phyloP scores from a whole-genome alignment of 2,797 vertebrate species.

The Iguana delicatissima region DNA sequence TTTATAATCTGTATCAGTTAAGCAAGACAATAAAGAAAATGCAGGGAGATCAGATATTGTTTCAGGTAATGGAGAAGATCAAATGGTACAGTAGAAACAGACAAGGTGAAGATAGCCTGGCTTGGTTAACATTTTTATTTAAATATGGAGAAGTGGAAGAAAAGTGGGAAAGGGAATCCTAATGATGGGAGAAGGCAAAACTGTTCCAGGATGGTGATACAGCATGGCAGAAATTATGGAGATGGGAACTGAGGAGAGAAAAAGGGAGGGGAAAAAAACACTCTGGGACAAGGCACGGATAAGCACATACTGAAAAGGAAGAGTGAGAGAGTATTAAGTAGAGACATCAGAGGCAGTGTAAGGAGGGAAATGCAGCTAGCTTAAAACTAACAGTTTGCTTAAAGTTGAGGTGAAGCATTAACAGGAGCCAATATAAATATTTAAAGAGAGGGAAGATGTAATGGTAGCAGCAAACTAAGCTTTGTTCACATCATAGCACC shows the following conservation, averaged over 20 bases:
- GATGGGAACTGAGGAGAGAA: not conserved
- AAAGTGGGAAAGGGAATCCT: not conserved
- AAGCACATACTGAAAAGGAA: not conserved
- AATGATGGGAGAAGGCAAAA: not conserved
- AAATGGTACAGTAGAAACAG: not conserved
- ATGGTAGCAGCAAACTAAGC: not conserved
- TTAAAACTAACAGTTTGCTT: not conserved
- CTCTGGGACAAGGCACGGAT: not conserved
- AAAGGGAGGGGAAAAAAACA: not conserved
- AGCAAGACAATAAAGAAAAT: not conserved
- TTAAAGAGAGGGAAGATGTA: conserved; percentile 23
- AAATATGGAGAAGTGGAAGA: not conserved
- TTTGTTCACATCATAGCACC: conserved; percentile 10
- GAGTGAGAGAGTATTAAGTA: not conserved
- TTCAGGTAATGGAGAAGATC: not conserved
- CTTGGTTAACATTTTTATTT: not conserved
- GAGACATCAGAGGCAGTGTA: not conserved
- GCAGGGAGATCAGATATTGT: not conserved
- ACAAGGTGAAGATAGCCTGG: not conserved
- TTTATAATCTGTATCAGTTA: not conserved
- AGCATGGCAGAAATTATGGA: not conserved
- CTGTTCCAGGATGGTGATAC: not conserved
- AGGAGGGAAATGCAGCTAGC: not conserved
- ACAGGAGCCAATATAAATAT: conserved; percentile 32
- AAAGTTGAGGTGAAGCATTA: not conserved